Conservation (phyloP, 2,113 vertebrate species). For the Tyto alba region DNA sequence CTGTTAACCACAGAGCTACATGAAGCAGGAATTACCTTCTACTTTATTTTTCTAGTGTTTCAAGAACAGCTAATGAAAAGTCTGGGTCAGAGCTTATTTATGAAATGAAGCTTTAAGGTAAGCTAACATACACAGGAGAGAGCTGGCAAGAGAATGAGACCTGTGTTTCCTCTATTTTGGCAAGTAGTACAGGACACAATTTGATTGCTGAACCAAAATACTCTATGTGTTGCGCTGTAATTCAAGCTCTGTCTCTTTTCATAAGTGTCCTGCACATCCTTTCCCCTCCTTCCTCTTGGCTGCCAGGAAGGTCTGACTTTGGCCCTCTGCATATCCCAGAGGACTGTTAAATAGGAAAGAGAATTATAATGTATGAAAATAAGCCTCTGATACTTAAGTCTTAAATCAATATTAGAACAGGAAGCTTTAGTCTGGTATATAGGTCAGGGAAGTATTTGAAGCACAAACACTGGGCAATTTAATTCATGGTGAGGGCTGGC, state of each 20-base stretch:
- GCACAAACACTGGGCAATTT: background rate
- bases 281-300: background rate
- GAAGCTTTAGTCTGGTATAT: slow-evolving; percentile 3
- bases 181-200: background rate
- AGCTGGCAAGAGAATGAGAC: background rate
- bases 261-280: background rate
- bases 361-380: background rate
- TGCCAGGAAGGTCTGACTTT: background rate
- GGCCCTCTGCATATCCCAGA: background rate
- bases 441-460: background rate
- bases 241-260: background rate
- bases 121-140: background rate
- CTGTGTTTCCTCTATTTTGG: background rate
- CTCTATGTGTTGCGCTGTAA: background rate
- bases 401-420: slow-evolving; percentile 34
- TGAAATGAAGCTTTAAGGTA: background rate
- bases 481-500: background rate
- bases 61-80: background rate
- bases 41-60: background rate
- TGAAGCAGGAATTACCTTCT: background rate
- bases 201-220: slow-evolving; percentile 2
- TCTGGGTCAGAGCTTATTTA: background rate
- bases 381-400: background rate
- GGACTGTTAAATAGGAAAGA: background rate
- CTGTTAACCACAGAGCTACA: background rate